Conservation (phyloP, 1,140 invertebrate species). For the Aphaenogaster floridana region DNA sequence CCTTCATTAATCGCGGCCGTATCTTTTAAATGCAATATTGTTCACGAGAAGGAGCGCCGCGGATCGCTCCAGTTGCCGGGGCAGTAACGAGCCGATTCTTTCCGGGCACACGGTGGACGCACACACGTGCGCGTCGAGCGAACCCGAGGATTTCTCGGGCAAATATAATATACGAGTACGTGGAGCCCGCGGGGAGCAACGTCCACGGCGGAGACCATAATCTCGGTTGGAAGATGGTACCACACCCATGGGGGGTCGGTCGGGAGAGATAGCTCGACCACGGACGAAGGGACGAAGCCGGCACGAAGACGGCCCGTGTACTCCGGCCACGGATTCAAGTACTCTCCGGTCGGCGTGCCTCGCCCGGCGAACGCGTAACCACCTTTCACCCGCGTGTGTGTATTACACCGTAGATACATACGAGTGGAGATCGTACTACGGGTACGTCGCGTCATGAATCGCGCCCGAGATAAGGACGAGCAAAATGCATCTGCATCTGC, state of each 20-base stretch:
- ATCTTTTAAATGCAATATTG: conserved; percentile 11
- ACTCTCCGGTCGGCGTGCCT: conserved; percentile 23
- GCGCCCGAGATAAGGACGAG: conserved; percentile 42
- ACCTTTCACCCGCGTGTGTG: conserved; percentile 65
- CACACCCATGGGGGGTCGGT: conserved; percentile 80
- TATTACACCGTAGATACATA: conserved; percentile 48
- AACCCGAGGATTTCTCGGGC: conserved; percentile 67
- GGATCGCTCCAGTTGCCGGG: conserved; percentile 27
- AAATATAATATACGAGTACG: conserved; percentile 78
- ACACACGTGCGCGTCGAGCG: conserved; percentile 37
- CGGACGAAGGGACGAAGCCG: conserved; percentile 50
- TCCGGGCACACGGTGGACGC: conserved; percentile 44
- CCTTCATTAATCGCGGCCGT: conserved; percentile 14
- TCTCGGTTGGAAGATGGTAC: conserved; percentile 76
- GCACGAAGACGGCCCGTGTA: conserved; percentile 25
- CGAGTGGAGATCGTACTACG: conserved; percentile 8
- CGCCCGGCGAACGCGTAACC: conserved; percentile 10
- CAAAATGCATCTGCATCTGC: conserved; percentile 27
- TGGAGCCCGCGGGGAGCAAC: conserved; percentile 70
- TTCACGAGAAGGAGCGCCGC: not conserved
- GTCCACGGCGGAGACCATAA: conserved; percentile 73
- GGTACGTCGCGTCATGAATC: conserved; percentile 15
- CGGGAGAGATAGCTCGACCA: conserved; percentile 57
- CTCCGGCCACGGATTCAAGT: conserved; percentile 40
- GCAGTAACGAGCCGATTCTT: conserved; percentile 56